Base-by-base conservation (phyloP, 2,797 vertebrate genomes). In the Acanthurus tractus region DNA sequence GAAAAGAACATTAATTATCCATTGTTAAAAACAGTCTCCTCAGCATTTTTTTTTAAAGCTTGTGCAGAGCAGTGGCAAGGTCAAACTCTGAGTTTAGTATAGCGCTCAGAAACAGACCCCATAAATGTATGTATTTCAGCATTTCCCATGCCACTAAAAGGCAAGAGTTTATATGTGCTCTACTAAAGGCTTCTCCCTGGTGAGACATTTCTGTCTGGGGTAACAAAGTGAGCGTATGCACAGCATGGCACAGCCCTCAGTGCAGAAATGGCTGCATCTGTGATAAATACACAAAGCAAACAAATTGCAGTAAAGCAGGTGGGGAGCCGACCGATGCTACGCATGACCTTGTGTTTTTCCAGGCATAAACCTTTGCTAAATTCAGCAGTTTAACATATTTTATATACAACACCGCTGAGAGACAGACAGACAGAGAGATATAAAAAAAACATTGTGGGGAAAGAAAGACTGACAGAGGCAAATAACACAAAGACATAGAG, bases 181-280 rank as follows among this genome's bases (percentile, higher is more conserved):
- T 78, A 80, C 88, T 92, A 91, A 93, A 92, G 88, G 81, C 84
- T 89, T 88, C 69, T 92, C 90, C 90, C 92, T 70, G 59, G 90
- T 87, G 92, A 88, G 88, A 63, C 88, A 82, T 92, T 86, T 81
- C 88, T 88, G 89, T 91, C 85, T 55, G 73, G 89, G 83, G 84
- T 90, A 93, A 91, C 88, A 92, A 86, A 91, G 89, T 87, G 89
- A 88, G 80, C 58, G 71, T 90, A 87, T 93, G 91, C 86, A 79
- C 86, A 79, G 72, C 62, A 57, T 77, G 85, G 54, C 83, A 42
- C 65, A 86, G 80, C 78, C 82, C 77, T 82, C 69, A 7, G 62
- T 77, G 80, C 74, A 69, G 55, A 70, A 92, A 88, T 70, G 83
- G 78, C 74, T 89, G 80, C 78, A 78, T 84, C 69, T 71, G 78